Conservation (phyloP, 2,888 invertebrate genomes). For the Acrobasis repandana region DNA sequence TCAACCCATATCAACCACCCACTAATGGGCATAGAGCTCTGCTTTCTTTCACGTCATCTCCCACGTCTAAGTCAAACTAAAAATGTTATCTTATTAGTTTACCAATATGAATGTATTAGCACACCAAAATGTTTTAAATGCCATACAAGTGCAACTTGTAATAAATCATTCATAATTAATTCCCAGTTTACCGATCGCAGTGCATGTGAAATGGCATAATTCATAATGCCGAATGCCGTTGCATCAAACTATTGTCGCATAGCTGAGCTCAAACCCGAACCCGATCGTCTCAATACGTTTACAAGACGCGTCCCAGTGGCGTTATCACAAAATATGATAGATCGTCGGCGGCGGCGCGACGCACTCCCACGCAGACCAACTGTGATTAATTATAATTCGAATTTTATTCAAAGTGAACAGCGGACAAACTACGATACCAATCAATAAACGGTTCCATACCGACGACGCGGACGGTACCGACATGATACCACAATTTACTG, state of each 20-base stretch:
- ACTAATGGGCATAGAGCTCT: too few relatives aligned
- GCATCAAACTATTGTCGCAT: constrained; percentile 58
- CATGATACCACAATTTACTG: constrained; percentile 81
- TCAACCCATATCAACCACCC: too few relatives aligned
- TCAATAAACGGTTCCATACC: constrained; percentile 83
- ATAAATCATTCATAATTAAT: constrained; percentile 19
- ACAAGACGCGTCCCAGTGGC: constrained; percentile 76
- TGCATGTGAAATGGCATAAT: constrained; percentile 49
- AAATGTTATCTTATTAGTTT: constrained; percentile 5
- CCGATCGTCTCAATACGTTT: constrained; percentile 71
- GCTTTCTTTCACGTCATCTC: too few relatives aligned
- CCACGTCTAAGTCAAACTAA: too few relatives aligned
- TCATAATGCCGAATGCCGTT: constrained; percentile 38
- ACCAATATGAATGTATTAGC: constrained; percentile 11
- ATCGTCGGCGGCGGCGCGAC: constrained; percentile 73
- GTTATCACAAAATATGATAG: constrained; percentile 83
- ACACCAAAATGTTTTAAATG: constrained; percentile 12
- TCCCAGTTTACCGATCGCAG: constrained; percentile 9
- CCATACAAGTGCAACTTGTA: neutral
- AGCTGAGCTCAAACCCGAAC: constrained; percentile 64
- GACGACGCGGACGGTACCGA: constrained; percentile 67
- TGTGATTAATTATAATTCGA: constrained; percentile 83
- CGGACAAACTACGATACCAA: constrained; percentile 82
- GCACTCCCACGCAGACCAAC: constrained; percentile 78
- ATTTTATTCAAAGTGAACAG: constrained; percentile 83